Base-by-base conservation (phyloP, 2,888 invertebrate species). In the Polylopha cassiicola region DNA sequence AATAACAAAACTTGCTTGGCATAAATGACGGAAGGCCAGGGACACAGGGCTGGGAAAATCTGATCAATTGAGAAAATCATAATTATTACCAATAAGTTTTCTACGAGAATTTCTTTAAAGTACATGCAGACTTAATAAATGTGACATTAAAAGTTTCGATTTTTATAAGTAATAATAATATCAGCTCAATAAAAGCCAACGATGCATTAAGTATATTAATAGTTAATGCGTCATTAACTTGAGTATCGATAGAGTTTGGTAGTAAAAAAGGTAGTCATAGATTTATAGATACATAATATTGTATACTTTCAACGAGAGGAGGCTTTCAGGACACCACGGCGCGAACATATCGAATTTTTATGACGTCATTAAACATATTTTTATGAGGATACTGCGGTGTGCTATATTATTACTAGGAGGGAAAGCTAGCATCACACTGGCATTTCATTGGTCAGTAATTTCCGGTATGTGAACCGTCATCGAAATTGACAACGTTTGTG, bases 291-390 rank as follows among this genome's bases (percentile, higher is more conserved):
- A 69, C 61, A 55, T 59, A 57, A 52, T 58, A 50, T 57, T 55
- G 49, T 48, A 58, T 47, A 54, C 61, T 58, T 55, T 50, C 44
- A 66, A 65, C 54, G 59, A 58, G 62, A 61, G 70, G 58, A 68
- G 63, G 73, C 73, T 79, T 75, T 78, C 71, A 74, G 65, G 52
- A 53, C 56, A 60, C 58, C 58, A 61, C 61, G 61, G 61, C 58
- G 62, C 58, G 67, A 70, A 73, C 74, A 74, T 77, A 77, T 80
- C 74, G 74, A 71, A 74, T 73, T 65, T 82, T 84, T 82, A 85
- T 70, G 80, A 73, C 61, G 65, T 73, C 79, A 82, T 81, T 81
- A 84, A 81, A 84, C 76, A 81, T 80, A 82, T 81, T 84, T 84
- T 85, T 82, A 84, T 69, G 82, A 74, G 69, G 73, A 78, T 73